These are phyloP conservation scores for Gasterosteus nipponicus DNA, from an alignment of 2,113 vertebrate species.

Conservation along the genomic window DNA sequence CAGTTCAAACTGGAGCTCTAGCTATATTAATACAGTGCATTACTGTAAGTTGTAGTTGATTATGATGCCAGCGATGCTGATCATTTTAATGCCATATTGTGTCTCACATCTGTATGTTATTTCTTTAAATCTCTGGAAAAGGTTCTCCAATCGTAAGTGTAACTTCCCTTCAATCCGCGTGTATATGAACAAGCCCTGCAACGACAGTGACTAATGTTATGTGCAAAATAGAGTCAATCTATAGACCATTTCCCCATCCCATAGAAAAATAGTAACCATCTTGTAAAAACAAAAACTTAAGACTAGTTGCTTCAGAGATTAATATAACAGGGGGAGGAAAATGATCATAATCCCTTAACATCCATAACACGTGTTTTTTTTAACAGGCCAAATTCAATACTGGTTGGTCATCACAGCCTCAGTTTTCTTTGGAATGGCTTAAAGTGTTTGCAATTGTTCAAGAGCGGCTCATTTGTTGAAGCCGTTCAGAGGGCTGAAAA, in stretches of 20 bases:
- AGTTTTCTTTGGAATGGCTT: slow-evolving; percentile 67
- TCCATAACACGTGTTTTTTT: slow-evolving; percentile 12
- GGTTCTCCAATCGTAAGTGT: slow-evolving; percentile 5
- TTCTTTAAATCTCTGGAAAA: background rate
- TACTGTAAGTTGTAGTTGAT: slow-evolving; percentile 19
- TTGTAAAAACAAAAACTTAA: slow-evolving; percentile 66
- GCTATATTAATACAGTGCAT: slow-evolving; percentile 40
- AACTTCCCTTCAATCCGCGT: slow-evolving; percentile 22
- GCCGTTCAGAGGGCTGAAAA: slow-evolving; percentile 8
- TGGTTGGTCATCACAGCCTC: slow-evolving; percentile 64
- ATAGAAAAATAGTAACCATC: slow-evolving; percentile 69
- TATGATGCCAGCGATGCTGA: slow-evolving; percentile 7
- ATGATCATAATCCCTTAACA: slow-evolving; percentile 11
- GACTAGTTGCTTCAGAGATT: slow-evolving; percentile 53
- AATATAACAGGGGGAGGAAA: slow-evolving; percentile 29
- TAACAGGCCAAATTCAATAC: slow-evolving; percentile 15
- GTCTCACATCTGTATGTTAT: slow-evolving; percentile 8
- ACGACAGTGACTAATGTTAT: slow-evolving; percentile 55
- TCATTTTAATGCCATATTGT: slow-evolving; percentile 36
- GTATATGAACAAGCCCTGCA: slow-evolving; percentile 22
- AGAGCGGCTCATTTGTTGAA: slow-evolving; percentile 9
- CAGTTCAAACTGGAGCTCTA: slow-evolving; percentile 49
- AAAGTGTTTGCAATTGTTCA: slow-evolving; percentile 27
- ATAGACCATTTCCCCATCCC: slow-evolving; percentile 45
- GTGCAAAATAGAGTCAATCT: slow-evolving; percentile 66